These are phyloP conservation scores for Leptopterna dolabrata DNA, from an alignment of 2,888 invertebrate genomes.

Conservation along the genomic window DNA sequence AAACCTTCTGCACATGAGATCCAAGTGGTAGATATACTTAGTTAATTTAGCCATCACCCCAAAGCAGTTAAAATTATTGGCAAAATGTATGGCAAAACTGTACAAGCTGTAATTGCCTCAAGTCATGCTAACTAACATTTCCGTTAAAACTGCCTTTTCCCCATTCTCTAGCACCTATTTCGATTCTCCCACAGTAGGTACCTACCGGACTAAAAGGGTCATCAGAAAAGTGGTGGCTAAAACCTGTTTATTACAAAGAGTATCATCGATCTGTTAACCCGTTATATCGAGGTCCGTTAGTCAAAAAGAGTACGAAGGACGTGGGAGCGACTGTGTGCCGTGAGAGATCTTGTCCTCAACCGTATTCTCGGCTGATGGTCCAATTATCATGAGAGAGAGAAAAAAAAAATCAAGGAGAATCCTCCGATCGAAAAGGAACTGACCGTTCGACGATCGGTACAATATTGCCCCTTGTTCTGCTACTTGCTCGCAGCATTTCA, in stretches of 20 bases:
- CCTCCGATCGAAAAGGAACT: neutral
- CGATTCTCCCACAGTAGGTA: neutral
- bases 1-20: too few relatives aligned
- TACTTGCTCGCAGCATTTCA: too few relatives aligned
- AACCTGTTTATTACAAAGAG: constrained; percentile 1
- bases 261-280: constrained; percentile 5
- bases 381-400: constrained; percentile 35
- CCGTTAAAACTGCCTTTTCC: neutral
- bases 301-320: constrained; percentile 47
- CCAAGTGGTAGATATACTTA: too few relatives aligned
- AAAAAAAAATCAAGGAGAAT: neutral
- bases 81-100: too few relatives aligned
- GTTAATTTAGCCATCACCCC: too few relatives aligned
- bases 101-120: too few relatives aligned
- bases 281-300: constrained; percentile 46
- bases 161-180: neutral
- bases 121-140: too few relatives aligned
- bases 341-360: constrained; percentile 8
- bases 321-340: constrained; percentile 34
- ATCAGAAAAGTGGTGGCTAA: neutral
- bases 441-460: neutral
- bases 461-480: too few relatives aligned
- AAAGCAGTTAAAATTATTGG: too few relatives aligned
- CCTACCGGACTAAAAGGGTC: neutral
- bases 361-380: constrained; percentile 27